Evolutionary conservation across 2,797 vertebrate genomes (phyloP), one percentile per base, ranked within the genome.

Genomic region (Tapera naevia): DNA sequence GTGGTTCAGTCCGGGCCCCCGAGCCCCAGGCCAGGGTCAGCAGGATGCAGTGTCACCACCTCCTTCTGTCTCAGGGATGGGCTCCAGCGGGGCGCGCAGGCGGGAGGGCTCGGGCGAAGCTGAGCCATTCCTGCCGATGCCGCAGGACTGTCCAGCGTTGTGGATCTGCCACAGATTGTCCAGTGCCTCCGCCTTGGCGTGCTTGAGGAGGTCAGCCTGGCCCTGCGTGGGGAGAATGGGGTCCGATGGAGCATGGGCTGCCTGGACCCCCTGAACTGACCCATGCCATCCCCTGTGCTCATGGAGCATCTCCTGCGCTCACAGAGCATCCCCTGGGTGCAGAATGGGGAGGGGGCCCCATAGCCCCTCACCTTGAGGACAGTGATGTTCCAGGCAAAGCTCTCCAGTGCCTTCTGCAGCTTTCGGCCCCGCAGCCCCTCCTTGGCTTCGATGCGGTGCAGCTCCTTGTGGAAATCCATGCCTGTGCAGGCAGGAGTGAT

Each of bases 321-420:
- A 9, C 1, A 27, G 54, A 82, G 79, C 56, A 25, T 58, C 28
- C n/a, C 33, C 2, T 23, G 5, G 33, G 46, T 18, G 39, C 46
- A 21, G 17, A 61, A 37, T 27, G 39, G 39, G 39, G 18, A 25
- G 25, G 60, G 45, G 2, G 12, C 30, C 0, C 0, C 0, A 5
- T 84, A 54, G 53, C 80, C 80, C 54, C 91, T 98, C 95, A 99
- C 99, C 98, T 99, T 99, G 57, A 99, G 98, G 37, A 99, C 99
- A 1, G 99, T 99, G 97, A 99, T 99, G 97, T 99, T 99, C 99
- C 99, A 99, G 56, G 99, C 99, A 4, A 99, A 99, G 97, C 99
- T 99, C 97, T 99, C 99, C 98, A 99, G 98, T 5, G 98, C 98
- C 79, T 99, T 99, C 97, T 99, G 99, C 54, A 99, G 97, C 85